These are phyloP conservation scores for Cerastis leucographa DNA, from an alignment of 2,888 invertebrate species.

Conservation along the genomic window DNA sequence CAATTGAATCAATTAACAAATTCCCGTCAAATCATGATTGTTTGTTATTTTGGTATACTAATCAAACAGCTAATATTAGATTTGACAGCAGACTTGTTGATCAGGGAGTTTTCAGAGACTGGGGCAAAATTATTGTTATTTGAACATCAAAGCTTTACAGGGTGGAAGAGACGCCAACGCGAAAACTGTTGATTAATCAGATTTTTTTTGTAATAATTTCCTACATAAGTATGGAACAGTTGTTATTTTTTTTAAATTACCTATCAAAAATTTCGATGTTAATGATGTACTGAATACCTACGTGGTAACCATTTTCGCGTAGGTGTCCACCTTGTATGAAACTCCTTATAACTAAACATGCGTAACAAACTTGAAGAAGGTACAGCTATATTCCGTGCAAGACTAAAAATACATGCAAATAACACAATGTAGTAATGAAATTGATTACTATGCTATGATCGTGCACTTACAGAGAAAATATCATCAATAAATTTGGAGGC, in stretches of 20 bases:
- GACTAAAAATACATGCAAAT: conserved; percentile 16
- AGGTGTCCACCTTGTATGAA: neutral
- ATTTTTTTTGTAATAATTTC: too few species aligned
- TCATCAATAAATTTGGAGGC: conserved; percentile 85
- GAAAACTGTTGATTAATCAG: too few species aligned
- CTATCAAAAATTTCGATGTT: too few species aligned
- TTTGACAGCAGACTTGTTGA: neutral
- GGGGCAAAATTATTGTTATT: neutral
- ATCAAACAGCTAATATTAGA: neutral
- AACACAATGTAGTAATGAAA: conserved; percentile 8
- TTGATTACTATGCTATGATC: conserved; percentile 45
- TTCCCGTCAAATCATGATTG: neutral
- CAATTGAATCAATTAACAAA: neutral
- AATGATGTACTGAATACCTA: neutral
- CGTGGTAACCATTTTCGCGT: neutral
- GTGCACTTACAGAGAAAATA: conserved; percentile 88
- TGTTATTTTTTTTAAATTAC: too few species aligned
- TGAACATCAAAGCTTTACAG: neutral
- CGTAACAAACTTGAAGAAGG: neutral
- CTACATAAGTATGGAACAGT: too few species aligned
- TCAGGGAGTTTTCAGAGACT: neutral
- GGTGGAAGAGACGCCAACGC: neutral
- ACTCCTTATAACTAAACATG: neutral
- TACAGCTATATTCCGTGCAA: neutral
- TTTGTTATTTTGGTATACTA: neutral